Percentiles rank a stretch among this genome's conserved stretches.
Conservation (phyloP, 2,113 vertebrate genomes). For the Hippolais icterina region DNA sequence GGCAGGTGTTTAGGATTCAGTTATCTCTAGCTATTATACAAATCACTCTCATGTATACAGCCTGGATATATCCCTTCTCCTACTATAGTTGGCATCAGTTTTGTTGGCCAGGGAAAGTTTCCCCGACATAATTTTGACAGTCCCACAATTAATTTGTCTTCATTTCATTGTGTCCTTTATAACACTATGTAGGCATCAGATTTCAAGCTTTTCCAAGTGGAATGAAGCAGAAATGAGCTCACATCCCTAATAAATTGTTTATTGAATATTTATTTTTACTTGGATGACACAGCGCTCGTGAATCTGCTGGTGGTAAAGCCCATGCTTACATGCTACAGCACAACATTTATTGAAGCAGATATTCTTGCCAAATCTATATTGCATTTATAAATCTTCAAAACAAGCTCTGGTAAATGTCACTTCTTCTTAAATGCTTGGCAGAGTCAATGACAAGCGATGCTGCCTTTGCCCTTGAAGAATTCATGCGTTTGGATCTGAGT, state of each 20-base stretch:
- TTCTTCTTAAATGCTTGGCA: conserved; percentile 53
- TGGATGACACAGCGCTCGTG: conserved; percentile 17
- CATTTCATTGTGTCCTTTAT: conserved; percentile 28
- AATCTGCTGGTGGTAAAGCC: background rate
- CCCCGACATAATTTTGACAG: background rate
- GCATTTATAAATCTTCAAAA: conserved; percentile 61
- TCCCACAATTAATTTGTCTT: conserved; percentile 51
- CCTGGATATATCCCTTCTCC: background rate
- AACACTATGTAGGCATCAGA: conserved; percentile 23
- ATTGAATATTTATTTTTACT: conserved; percentile 64
- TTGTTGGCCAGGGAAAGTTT: background rate
- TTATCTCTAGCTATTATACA: background rate
- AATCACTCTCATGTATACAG: background rate
- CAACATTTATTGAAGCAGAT: conserved; percentile 60
- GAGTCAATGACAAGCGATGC: conserved; percentile 53
- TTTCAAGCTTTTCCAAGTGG: conserved; percentile 41
- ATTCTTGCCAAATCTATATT: conserved; percentile 52
- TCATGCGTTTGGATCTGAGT: background rate
- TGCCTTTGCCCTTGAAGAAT: conserved; percentile 46
- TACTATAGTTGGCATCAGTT: background rate
- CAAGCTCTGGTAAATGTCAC: conserved; percentile 66
- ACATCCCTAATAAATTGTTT: conserved; percentile 58
- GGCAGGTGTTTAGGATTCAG: background rate
- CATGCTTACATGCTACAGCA: conserved; percentile 38
- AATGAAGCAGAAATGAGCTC: conserved; percentile 59